Base-by-base conservation (phyloP, 2,113 vertebrate species). In the Grammomys surdaster region DNA sequence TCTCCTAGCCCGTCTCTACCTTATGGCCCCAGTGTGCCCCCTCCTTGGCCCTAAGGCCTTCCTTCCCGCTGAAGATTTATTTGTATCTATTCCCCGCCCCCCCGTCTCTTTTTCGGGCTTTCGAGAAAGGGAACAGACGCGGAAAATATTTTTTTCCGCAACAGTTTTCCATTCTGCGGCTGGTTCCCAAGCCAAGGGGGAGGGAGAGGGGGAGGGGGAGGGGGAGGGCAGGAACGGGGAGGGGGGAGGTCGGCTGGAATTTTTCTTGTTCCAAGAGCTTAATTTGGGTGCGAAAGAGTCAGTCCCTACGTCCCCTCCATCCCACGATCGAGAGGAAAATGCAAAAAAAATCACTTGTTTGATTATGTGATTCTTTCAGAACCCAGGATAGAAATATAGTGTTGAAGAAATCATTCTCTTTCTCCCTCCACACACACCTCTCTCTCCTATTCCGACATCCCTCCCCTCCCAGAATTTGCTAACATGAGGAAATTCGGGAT, bases 91-190 rank as follows among this genome's bases (percentile, higher is more conserved):
- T 12, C 65, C 73, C 33, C 5, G 58, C 73, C 26, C 81, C n/a
- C 3, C 78, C 78, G 78, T 88, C 82, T 96, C 90, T 95, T 89
- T 96, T 96, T 95, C 67, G 90, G 95, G 97, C 97, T 97, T 97
- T 97, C 54, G 87, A 97, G 97, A 97, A 97, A 86, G 95, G 92
- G 96, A 96, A 97, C 97, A 97, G 97, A 95, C 97, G 58, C 90
- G 98, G 97, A 97, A 98, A 97, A 97, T 95, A 96, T 95, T 96
- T 97, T 96, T 63, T 20, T 58, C 78, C 58, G 97, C 97, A 98
- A 98, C 96, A 97, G 95, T 98, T 98, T 98, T 94, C 98, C 97
- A 94, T 95, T 94, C 95, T 90, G 91, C 67, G 67, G 89, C 95
- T 94, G 77, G 88, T 96, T 96, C 94, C 96, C 96, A 90, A 97